Percentiles rank a stretch among this genome's conserved stretches.
These are phyloP conservation scores for Proteles cristata DNA, from an alignment of 2,113 vertebrate genomes.

Conservation along the genomic window DNA sequence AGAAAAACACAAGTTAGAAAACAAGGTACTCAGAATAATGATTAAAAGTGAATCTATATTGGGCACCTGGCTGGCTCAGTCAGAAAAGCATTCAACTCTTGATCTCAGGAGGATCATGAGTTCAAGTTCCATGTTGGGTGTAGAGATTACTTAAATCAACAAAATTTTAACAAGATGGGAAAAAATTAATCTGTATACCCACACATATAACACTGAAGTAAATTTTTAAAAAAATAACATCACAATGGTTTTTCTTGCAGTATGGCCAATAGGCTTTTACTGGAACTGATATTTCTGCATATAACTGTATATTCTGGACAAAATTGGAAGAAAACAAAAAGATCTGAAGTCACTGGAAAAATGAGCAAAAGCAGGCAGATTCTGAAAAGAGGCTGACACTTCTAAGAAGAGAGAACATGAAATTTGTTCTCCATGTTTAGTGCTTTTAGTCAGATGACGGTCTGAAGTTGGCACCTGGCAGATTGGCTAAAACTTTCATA, in stretches of 20 bases:
- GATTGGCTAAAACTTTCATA: not conserved
- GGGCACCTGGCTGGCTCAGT: not conserved
- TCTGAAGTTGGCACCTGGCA: not conserved
- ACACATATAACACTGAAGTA: not conserved
- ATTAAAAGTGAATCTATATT: not conserved
- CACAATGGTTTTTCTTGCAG: not conserved
- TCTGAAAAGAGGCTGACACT: not conserved
- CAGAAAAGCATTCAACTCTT: not conserved
- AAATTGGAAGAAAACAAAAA: not conserved
- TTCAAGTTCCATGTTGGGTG: not conserved
- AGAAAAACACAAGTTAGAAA: not conserved
- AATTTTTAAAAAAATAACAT: not conserved
- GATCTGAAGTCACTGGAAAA: not conserved
- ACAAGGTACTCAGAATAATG: not conserved
- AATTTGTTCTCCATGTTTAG: not conserved
- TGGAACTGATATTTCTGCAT: not conserved
- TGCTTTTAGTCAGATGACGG: constrained; percentile 28
- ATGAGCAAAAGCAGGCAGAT: not conserved
- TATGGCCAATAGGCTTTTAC: not conserved
- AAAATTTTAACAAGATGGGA: not conserved
- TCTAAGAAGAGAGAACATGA: not conserved
- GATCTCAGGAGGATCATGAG: not conserved
- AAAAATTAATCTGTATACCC: not conserved
- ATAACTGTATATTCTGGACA: not conserved
- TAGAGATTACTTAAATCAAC: not conserved